Percentiles rank a stretch among this genome's conserved stretches.
These are phyloP conservation scores for Dryocosmus kuriphilus DNA, from an alignment of 2,888 invertebrate species.

Conservation along the genomic window DNA sequence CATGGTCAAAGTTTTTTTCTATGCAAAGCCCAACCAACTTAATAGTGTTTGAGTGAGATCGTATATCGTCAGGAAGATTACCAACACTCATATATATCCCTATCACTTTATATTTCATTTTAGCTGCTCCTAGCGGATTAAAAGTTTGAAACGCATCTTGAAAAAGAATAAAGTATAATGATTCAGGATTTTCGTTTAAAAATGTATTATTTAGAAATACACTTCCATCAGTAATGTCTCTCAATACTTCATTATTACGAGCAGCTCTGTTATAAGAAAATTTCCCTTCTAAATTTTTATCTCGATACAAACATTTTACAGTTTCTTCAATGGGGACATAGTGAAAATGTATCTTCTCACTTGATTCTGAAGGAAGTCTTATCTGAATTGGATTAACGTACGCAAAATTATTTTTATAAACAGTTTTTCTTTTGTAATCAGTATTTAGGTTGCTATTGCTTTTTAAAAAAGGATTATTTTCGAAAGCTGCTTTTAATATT, in stretches of 20 bases:
- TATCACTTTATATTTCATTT: conserved; percentile 62
- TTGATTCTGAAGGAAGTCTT: too few species aligned
- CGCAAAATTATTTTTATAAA: conserved; percentile 49
- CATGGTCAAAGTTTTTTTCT: conserved; percentile 60
- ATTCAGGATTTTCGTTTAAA: conserved; percentile 42
- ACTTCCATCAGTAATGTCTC: conserved; percentile 43
- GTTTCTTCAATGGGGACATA: too few species aligned
- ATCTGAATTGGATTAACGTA: conserved; percentile 45
- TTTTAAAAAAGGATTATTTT: conserved; percentile 36
- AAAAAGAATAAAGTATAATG: conserved; percentile 58
- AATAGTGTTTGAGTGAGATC: conserved; percentile 59
- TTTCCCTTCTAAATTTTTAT: conserved; percentile 38
- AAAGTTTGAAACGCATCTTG: conserved; percentile 67
- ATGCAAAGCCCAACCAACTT: conserved; percentile 62
- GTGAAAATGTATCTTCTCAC: too few species aligned
- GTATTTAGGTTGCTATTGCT: conserved; percentile 31
- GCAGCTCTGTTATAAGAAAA: conserved; percentile 1
- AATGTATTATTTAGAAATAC: conserved; percentile 41
- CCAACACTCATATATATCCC: conserved; percentile 61
- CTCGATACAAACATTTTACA: conserved; percentile 21
- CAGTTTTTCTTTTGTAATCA: conserved; percentile 49
- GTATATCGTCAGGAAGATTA: conserved; percentile 58
- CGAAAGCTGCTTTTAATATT: conserved; percentile 47
- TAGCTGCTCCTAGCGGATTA: conserved; percentile 63
- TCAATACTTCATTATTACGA: conserved; percentile 11